Percentiles rank a stretch among this genome's conserved stretches.
Evolutionary conservation across 1,140 invertebrate species (phyloP).

Genomic region (Drosophila azteca): DNA sequence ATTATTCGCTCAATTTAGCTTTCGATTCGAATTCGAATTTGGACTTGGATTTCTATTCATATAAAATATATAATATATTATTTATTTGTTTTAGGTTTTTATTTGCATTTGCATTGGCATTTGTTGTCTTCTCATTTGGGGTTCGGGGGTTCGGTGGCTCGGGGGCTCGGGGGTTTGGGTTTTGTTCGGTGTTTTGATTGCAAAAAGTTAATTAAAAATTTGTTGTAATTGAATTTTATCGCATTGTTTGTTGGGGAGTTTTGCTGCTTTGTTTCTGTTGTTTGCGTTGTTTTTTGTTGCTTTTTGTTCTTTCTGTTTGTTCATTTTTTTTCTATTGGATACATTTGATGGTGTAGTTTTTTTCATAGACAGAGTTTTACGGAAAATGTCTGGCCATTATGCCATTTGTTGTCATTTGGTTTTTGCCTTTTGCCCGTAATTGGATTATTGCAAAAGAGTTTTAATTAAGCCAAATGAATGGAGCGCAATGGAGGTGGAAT

Average conservation of each 20-base stretch:
- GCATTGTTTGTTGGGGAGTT: slow-evolving; percentile 48
- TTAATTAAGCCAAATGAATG: slow-evolving; percentile 43
- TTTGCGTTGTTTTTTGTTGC: slow-evolving; percentile 9
- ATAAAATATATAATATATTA: no score
- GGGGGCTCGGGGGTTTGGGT: background rate
- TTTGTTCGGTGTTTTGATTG: slow-evolving; percentile 47
- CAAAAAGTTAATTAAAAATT: slow-evolving; percentile 72
- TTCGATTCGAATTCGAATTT: no score
- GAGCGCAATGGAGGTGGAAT: background rate
- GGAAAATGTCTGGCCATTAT: slow-evolving; percentile 41
- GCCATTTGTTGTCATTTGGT: slow-evolving; percentile 48
- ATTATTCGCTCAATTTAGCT: no score
- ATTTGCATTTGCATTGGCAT: background rate
- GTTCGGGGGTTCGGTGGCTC: no score
- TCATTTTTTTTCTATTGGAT: slow-evolving; percentile 7
- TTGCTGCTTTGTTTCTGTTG: slow-evolving; percentile 12
- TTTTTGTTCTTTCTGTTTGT: background rate
- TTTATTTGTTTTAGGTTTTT: no score
- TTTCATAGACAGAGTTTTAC: no score
- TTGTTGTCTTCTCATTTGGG: background rate
- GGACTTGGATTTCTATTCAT: no score
- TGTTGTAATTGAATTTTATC: slow-evolving; percentile 73
- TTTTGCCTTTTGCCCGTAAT: slow-evolving; percentile 40
- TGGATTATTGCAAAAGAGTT: slow-evolving; percentile 49
- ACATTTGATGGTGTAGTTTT: slow-evolving; percentile 6